A percentile compares a stretch with the other conserved stretches of the same genome.
Evolutionary conservation across 2,113 vertebrate genomes (phyloP).

Genomic region (Colossoma macropomum): DNA sequence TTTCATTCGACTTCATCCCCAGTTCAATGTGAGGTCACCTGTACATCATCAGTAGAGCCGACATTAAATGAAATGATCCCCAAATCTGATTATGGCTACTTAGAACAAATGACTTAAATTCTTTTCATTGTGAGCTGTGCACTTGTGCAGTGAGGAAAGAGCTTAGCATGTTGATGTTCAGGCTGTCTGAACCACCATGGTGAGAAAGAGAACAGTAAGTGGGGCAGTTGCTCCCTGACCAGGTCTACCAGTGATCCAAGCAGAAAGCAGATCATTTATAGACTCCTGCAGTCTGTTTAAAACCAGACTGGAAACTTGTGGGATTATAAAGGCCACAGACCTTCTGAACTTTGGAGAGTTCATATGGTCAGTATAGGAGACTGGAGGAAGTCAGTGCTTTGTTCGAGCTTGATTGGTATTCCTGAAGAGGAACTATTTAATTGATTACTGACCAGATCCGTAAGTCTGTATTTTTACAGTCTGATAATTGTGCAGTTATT

Average conservation of each 20-base stretch:
- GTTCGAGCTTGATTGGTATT: neutral
- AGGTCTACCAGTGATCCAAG: conserved; percentile 11
- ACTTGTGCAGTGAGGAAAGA: conserved; percentile 36
- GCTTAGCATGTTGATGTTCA: conserved; percentile 40
- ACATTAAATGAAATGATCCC: conserved; percentile 20
- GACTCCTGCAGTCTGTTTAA: conserved; percentile 35
- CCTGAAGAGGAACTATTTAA: neutral
- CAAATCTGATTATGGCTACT: conserved; percentile 58
- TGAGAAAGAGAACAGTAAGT: conserved; percentile 2
- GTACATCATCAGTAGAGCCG: conserved; percentile 27
- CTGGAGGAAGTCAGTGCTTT: neutral
- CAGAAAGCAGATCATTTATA: conserved; percentile 12
- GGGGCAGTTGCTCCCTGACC: conserved; percentile 16
- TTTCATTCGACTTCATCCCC: neutral
- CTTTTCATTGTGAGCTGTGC: conserved; percentile 53
- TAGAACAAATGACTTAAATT: conserved; percentile 55
- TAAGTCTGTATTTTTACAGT: neutral
- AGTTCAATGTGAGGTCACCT: conserved; percentile 45
- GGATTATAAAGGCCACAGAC: conserved; percentile 21
- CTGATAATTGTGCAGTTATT: too few relatives aligned
- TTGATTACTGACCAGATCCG: neutral
- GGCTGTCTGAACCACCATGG: conserved; percentile 5
- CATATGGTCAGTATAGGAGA: neutral
- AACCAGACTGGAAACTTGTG: conserved; percentile 28
- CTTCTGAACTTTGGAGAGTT: conserved; percentile 26